Conservation (phyloP, 2,113 vertebrate genomes). For the Caranx ignobilis region DNA sequence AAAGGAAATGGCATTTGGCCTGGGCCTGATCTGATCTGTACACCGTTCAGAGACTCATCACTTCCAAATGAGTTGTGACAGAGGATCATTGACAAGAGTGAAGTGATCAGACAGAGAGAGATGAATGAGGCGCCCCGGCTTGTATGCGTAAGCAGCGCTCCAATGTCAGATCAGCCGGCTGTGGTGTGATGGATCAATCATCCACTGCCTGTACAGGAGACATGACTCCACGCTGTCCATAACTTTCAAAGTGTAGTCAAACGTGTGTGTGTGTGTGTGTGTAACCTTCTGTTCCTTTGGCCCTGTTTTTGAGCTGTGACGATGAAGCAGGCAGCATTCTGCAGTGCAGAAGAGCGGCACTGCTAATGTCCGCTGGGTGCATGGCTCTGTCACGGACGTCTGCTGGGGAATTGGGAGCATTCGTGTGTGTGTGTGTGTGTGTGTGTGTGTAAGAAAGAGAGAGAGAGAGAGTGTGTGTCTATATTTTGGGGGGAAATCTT, state of each 20-base stretch:
- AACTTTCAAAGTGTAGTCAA: not conserved
- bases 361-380: not conserved
- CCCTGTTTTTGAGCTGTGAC: not conserved
- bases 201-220: constrained; percentile 13
- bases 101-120: constrained; percentile 59
- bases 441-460: no score
- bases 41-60: constrained; percentile 42
- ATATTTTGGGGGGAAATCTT: no score
- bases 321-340: not conserved
- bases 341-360: not conserved
- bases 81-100: constrained; percentile 58
- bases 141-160: constrained; percentile 24
- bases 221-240: not conserved
- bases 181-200: constrained; percentile 55
- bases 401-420: not conserved
- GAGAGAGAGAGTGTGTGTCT: no score
- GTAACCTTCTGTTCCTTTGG: not conserved
- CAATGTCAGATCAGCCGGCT: constrained; percentile 47
- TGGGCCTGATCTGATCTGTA: constrained; percentile 4
- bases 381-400: not conserved
- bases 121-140: constrained; percentile 61
- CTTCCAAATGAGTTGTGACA: constrained; percentile 60
- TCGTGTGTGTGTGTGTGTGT: not conserved
- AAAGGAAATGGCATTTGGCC: constrained; percentile 16
- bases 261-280: constrained; percentile 10